Conservation (phyloP, 2,797 vertebrate species). For the Macropodus opercularis region DNA sequence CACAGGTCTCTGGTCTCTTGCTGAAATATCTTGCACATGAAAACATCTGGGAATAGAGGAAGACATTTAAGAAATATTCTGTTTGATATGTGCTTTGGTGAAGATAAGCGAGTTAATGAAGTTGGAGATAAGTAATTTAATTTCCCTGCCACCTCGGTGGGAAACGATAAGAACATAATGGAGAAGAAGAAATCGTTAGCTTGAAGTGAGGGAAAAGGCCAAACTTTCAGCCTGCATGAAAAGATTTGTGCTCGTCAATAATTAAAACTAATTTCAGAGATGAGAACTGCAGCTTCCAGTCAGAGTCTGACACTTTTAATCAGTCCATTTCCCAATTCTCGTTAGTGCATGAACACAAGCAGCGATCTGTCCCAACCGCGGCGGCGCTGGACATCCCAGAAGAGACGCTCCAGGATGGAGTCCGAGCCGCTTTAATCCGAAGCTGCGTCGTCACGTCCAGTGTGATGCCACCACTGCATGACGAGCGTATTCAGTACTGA, state of each 20-base stretch:
- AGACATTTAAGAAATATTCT: slow-evolving; percentile 64
- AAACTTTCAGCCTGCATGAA: slow-evolving; percentile 35
- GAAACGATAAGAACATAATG: slow-evolving; percentile 64
- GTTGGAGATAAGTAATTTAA: slow-evolving; percentile 76
- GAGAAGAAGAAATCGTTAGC: slow-evolving; percentile 42
- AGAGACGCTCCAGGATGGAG: too few relatives aligned
- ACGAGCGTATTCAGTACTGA: too few relatives aligned
- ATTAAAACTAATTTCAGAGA: slow-evolving; percentile 42
- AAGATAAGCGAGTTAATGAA: slow-evolving; percentile 77
- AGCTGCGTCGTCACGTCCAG: too few relatives aligned
- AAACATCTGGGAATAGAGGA: slow-evolving; percentile 31
- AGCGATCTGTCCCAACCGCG: too few relatives aligned
- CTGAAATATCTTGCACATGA: slow-evolving; percentile 41
- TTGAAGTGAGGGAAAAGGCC: slow-evolving; percentile 43
- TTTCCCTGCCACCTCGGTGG: slow-evolving; percentile 67
- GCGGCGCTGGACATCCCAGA: too few relatives aligned
- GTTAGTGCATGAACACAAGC: not conserved
- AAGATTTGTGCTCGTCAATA: slow-evolving; percentile 48
- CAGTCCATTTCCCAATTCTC: slow-evolving; percentile 6
- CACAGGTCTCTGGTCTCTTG: slow-evolving; percentile 10
- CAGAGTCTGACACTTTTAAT: not conserved
- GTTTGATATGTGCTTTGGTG: slow-evolving; percentile 67
- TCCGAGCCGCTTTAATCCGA: too few relatives aligned
- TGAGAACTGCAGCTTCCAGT: slow-evolving; percentile 25
- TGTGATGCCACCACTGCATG: too few relatives aligned